Base-by-base conservation (phyloP, 2,797 vertebrate species). In the Scolopax rusticola region DNA sequence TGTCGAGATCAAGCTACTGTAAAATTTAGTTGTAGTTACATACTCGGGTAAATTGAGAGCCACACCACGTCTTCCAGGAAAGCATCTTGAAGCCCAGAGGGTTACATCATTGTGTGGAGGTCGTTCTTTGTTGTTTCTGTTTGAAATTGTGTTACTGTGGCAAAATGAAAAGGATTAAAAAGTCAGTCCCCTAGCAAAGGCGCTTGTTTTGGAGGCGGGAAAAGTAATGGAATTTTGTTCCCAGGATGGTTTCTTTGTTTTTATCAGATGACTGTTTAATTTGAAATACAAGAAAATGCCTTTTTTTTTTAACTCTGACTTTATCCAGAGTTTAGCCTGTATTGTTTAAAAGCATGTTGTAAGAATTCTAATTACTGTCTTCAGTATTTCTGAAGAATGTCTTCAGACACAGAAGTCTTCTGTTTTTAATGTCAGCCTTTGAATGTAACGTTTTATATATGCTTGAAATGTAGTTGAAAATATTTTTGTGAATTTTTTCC, bases 301-400 rank as follows among this genome's bases (percentile, higher is more conserved):
- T 4, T 59, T 48, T 41, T 41, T 74, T 45, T 17, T 16, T 10
- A 36, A 36, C 9, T 53, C 56, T 63, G 84, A 80, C 91, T 96
- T 92, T 43, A 38, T 90, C 8, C 70, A 8, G 84, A 71, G 68
- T 85, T 90, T 74, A 87, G 91, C 24, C 76, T 41, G 82, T 17
- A 90, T 96, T 96, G 91, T 97, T 94, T 77, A 60, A 87, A 85
- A 91, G 89, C 45, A 3, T 91, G 84, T 92, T 59, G 85, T 87
- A 83, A 92, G 94, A 95, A 95, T 96, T 89, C 78, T 95, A 93
- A 95, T 92, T 76, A 91, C 93, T 85, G 89, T 56, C 84, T 67
- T 80, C 60, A 32, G 43, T 45, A 23, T 91, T 93, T 93, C 60
- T 95, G 91, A 96, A 95, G 89, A 70, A 77, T 1, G 19, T 76